Conservation (phyloP, 1,140 invertebrate species). For the Maconellicoccus hirsutus region DNA sequence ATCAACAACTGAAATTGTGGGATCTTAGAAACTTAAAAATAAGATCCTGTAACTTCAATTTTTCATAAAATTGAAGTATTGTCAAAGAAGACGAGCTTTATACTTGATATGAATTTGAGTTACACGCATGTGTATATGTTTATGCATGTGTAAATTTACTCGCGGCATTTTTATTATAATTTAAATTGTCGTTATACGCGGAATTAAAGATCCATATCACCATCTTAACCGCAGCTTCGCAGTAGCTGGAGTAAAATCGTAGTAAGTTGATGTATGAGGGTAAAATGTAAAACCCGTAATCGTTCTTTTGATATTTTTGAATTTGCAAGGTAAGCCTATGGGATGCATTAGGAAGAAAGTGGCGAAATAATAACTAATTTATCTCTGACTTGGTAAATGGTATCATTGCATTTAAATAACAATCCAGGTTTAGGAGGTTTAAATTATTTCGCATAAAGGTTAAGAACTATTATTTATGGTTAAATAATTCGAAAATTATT, state of each 20-base stretch:
- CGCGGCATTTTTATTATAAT: not conserved
- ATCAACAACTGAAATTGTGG: too few relatives aligned
- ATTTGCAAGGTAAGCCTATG: not conserved
- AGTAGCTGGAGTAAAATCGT: not conserved
- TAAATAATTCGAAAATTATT: constrained; percentile 10
- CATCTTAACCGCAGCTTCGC: not conserved
- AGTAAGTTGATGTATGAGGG: not conserved
- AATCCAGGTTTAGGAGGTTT: not conserved
- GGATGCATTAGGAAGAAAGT: not conserved
- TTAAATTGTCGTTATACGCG: constrained; percentile 1
- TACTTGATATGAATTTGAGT: too few relatives aligned
- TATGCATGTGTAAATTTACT: too few relatives aligned
- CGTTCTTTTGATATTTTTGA: not conserved
- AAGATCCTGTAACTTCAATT: too few relatives aligned
- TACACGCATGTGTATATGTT: too few relatives aligned
- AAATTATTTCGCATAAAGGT: not conserved
- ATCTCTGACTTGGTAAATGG: not conserved
- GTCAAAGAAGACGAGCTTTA: too few relatives aligned
- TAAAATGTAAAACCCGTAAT: not conserved
- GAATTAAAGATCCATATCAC: not conserved
- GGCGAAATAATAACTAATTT: not conserved
- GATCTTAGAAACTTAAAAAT: too few relatives aligned
- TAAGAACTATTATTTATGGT: not conserved
- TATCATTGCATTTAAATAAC: not conserved
- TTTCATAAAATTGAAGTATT: too few relatives aligned